These are phyloP conservation scores for Pygmarrhopalites habei DNA, from an alignment of 1,140 invertebrate genomes.

Conservation along the genomic window DNA sequence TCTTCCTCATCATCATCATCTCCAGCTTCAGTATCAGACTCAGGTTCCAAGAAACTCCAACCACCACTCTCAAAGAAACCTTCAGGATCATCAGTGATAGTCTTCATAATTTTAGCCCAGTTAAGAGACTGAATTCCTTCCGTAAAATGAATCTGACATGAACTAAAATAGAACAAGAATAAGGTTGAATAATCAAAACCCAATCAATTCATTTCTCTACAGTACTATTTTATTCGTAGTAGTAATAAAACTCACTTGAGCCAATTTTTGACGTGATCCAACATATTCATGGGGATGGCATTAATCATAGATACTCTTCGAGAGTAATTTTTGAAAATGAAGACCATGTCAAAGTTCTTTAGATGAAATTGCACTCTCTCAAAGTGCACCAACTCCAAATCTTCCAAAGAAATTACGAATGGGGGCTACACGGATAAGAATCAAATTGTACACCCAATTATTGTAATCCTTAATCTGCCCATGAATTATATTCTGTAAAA, in stretches of 20 bases:
- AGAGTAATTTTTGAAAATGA: slow-evolving; percentile 97
- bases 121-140: slow-evolving; percentile 98
- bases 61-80: slow-evolving; percentile 98
- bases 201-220: slow-evolving; percentile 21
- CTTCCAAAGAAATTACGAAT: slow-evolving; percentile 95
- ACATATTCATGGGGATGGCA: slow-evolving; percentile 95
- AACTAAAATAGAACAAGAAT: slow-evolving; percentile 51
- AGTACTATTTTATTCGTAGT: slow-evolving; percentile 1
- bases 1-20: slow-evolving; percentile 54
- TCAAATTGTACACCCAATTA: slow-evolving; percentile 39
- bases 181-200: no score
- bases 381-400: slow-evolving; percentile 97
- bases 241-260: slow-evolving; percentile 65
- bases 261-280: slow-evolving; percentile 99
- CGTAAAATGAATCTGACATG: slow-evolving; percentile 93
- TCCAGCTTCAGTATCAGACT: slow-evolving; percentile 71
- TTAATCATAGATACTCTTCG: slow-evolving; percentile 93
- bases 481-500: no score
- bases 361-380: slow-evolving; percentile 97
- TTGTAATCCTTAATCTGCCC: slow-evolving; percentile 10
- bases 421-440: slow-evolving; percentile 85
- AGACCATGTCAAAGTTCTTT: slow-evolving; percentile 99
- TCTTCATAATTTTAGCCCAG: slow-evolving; percentile 99
- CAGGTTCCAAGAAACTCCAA: slow-evolving; percentile 95
- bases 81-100: slow-evolving; percentile 95